Evolutionary conservation across 2,888 invertebrate species (phyloP), one percentile per base, ranked within the genome.

Genomic region (Drosophila ustulata): DNA sequence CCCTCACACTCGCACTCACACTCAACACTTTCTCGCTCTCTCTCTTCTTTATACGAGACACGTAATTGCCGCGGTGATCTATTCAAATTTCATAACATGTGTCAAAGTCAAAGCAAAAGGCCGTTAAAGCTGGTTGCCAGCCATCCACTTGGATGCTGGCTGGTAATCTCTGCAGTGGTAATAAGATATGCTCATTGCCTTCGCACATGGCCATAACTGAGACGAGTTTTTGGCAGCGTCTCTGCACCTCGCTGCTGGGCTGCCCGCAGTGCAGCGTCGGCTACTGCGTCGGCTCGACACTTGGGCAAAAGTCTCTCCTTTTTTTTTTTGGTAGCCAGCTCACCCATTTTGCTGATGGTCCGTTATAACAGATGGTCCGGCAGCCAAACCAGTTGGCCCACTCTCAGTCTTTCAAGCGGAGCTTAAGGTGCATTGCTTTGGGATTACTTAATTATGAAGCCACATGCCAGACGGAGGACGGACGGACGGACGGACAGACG

Each of bases 11-110:
- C 39, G 23, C 39, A 39, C 23, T 23, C 8, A 0, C 18, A 18
- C 18, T 18, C 1, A 3, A 18, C 28, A 26, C 45, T 6, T 23
- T 30, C n/a, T 8, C 8, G 13, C 18, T 18, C 9, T 46, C 46
- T 26, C 49, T 66, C 34, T 34, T 11, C 43, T 57, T 4, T 41
- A 26, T 13, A 25, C 50, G 56, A 64, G 45, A 66, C 30, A 56
- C 46, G 66, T 46, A 56, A 59, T 58, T 58, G 66, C 62, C 66
- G 52, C 67, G 68, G 76, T 83, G 83, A 84, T 85, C 84, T 86
- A 86, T 84, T 84, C 84, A 84, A 84, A 83, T 86, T 84, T 83
- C 78, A 83, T 83, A 84, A 84, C 86, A 84, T 86, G 78, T 86
- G 84, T 84, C 84, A 84, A 75, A 82, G 82, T 80, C 84, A 86